phyloP scores from a whole-genome alignment of 2,113 vertebrate genomes.

The Tupaia tana region DNA sequence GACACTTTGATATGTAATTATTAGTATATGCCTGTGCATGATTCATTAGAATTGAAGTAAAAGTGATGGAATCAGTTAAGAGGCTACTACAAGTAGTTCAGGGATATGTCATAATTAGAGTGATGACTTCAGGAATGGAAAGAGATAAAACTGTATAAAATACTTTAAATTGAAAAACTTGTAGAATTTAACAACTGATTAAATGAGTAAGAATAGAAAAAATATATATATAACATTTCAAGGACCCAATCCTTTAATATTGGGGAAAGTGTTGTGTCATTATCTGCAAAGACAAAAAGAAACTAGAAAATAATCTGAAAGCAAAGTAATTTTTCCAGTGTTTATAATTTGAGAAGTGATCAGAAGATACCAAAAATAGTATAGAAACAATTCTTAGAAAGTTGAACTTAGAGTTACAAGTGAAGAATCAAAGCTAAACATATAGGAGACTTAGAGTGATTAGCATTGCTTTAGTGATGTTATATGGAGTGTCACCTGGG shows the following conservation, averaged over 20 bases:
- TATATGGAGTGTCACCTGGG: not conserved
- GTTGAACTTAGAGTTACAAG: not conserved
- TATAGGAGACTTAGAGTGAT: not conserved
- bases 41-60: slow-evolving; percentile 1
- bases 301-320: not conserved
- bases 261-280: not conserved
- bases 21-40: not conserved
- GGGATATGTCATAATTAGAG: not conserved
- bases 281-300: not conserved
- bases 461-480: not conserved
- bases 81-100: not conserved
- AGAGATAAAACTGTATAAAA: not conserved
- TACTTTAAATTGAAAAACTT: not conserved
- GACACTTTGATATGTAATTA: not conserved
- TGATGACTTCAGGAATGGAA: not conserved
- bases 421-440: not conserved
- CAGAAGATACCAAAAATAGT: not conserved
- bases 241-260: not conserved
- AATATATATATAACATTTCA: not conserved
- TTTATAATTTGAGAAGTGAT: not conserved
- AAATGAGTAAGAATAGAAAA: not conserved
- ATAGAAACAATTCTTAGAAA: not conserved
- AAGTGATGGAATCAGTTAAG: not conserved
- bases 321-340: not conserved
- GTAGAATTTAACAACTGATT: not conserved